These are phyloP conservation scores for Thumatha senex DNA, from an alignment of 2,888 invertebrate species.

Conservation along the genomic window DNA sequence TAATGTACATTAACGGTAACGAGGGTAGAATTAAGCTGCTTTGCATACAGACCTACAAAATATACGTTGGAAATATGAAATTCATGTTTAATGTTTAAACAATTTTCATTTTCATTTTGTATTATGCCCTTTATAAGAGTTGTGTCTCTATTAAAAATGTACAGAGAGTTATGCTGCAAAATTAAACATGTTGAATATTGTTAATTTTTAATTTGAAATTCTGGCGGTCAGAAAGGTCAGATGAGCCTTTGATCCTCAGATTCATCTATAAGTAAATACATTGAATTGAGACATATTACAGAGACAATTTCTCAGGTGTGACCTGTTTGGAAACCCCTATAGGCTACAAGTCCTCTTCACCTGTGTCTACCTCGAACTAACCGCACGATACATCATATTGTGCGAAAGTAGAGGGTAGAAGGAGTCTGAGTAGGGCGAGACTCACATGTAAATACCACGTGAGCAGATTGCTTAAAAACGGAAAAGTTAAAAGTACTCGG, in stretches of 20 bases:
- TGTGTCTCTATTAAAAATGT: slow-evolving; percentile 45
- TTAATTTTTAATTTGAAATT: slow-evolving; percentile 59
- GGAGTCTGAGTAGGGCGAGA: too few relatives aligned
- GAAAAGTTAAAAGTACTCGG: too few relatives aligned
- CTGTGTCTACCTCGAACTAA: too few relatives aligned
- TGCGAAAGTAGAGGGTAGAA: too few relatives aligned
- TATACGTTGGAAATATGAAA: slow-evolving; percentile 1
- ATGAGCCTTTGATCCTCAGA: slow-evolving; percentile 9
- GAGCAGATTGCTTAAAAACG: too few relatives aligned
- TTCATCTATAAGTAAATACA: background rate
- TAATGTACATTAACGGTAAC: slow-evolving; percentile 5
- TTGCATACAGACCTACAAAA: slow-evolving; percentile 7
- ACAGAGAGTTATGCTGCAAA: slow-evolving; percentile 37
- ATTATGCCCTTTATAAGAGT: slow-evolving; percentile 18
- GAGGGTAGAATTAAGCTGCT: slow-evolving; percentile 7
- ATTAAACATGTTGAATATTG: slow-evolving; percentile 51
- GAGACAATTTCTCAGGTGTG: too few relatives aligned
- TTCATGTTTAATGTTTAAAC: slow-evolving; percentile 18
- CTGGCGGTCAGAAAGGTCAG: slow-evolving; percentile 34
- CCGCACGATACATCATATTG: too few relatives aligned
- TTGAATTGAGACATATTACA: too few relatives aligned
- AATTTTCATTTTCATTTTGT: slow-evolving; percentile 23
- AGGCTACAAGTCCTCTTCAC: too few relatives aligned
- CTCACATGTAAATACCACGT: too few relatives aligned
- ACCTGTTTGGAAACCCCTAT: too few relatives aligned